These are phyloP conservation scores for Drosophila auraria DNA, from an alignment of 1,140 invertebrate species.

Conservation along the genomic window DNA sequence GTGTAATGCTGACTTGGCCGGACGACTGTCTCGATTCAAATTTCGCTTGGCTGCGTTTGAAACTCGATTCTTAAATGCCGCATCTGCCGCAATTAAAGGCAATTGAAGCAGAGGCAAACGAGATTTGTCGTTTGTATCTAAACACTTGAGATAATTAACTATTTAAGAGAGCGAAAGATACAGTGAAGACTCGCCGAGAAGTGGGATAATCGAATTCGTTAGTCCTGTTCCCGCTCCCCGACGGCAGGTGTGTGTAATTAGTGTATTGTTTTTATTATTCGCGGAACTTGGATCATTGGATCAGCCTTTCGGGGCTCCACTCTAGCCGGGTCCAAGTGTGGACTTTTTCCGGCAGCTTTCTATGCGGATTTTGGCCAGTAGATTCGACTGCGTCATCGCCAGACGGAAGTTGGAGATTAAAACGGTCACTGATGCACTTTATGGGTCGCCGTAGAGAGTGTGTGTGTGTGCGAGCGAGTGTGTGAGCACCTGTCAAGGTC, in stretches of 20 bases:
- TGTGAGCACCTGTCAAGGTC: conserved; percentile 62
- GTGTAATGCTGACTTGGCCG: too few species aligned
- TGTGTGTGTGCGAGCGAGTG: conserved; percentile 18
- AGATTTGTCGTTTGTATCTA: conserved; percentile 22
- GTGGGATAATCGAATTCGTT: background rate
- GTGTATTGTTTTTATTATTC: background rate
- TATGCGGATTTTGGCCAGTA: conserved; percentile 16
- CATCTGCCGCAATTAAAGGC: conserved; percentile 57
- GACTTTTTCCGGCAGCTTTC: conserved; percentile 38
- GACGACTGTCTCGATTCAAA: too few species aligned
- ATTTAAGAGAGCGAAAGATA: conserved; percentile 29
- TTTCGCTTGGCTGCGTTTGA: too few species aligned
- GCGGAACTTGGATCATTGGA: background rate
- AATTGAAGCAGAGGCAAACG: conserved; percentile 51
- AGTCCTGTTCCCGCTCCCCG: background rate
- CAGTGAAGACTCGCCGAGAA: conserved; percentile 1
- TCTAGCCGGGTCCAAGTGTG: conserved; percentile 19
- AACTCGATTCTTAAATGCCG: conserved; percentile 21
- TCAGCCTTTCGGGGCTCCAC: background rate
- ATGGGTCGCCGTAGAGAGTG: conserved; percentile 47
- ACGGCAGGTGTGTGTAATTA: conserved; percentile 1
- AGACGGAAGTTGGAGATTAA: conserved; percentile 73
- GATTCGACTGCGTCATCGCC: conserved; percentile 43
- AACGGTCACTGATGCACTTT: conserved; percentile 67
- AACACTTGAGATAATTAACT: conserved; percentile 62